Evolutionary conservation across 2,797 vertebrate genomes (phyloP).

Genomic region (Pterois miles): DNA sequence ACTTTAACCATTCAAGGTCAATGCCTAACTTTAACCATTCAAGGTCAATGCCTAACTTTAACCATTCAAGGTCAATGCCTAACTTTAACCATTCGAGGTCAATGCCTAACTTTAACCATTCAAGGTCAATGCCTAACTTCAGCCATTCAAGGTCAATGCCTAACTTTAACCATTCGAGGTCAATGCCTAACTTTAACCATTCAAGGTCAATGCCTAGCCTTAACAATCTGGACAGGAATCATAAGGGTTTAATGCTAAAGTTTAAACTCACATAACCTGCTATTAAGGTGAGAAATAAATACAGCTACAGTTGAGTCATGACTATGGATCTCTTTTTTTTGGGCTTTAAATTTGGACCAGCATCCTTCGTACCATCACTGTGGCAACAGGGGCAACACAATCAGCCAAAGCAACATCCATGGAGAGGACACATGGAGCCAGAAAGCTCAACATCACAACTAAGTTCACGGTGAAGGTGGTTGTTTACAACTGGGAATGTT

Average conservation of each 20-base stretch:
- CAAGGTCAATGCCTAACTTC: no score
- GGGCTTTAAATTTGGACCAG: background rate
- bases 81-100: no score
- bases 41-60: no score
- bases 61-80: no score
- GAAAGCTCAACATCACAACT: background rate
- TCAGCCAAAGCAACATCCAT: background rate
- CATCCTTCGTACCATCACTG: background rate
- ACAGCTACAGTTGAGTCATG: constrained; percentile 39
- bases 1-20: no score
- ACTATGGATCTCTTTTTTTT: background rate
- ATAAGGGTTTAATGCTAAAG: background rate
- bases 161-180: no score
- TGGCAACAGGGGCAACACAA: constrained; percentile 18
- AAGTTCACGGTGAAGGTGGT: no score
- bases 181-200: no score
- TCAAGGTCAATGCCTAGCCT: no score
- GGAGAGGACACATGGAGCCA: background rate
- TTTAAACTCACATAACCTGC: constrained; percentile 20
- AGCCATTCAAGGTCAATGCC: no score
- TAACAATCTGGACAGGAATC: background rate
- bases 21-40: no score
- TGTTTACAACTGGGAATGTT: background rate
- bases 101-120: no score
- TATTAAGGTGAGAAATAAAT: constrained; percentile 10